Evolutionary conservation across 2,113 vertebrate species (phyloP).

Genomic region (Pagrus major): DNA sequence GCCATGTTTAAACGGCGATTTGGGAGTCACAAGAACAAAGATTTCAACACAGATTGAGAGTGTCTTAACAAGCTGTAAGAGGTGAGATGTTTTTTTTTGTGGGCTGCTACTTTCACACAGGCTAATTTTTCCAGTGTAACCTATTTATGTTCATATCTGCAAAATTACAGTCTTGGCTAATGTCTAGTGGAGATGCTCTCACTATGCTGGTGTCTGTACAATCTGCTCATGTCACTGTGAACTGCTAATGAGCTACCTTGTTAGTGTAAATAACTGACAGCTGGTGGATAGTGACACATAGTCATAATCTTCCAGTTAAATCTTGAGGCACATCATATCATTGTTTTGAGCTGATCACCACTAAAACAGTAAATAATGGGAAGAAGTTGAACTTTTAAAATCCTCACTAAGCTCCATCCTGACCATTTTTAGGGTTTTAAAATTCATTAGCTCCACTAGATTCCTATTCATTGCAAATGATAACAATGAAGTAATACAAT

Average conservation of each 20-base stretch:
- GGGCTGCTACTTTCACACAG: too few species aligned
- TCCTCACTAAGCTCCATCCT: neutral
- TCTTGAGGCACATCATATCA: neutral
- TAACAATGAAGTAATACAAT: neutral
- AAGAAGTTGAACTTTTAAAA: neutral
- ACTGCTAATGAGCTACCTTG: neutral
- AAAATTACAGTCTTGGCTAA: neutral
- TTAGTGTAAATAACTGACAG: neutral
- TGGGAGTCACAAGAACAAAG: neutral
- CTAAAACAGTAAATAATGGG: neutral
- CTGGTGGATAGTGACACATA: neutral
- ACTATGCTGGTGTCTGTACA: neutral
- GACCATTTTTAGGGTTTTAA: neutral
- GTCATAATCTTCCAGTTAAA: neutral
- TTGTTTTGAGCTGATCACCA: neutral
- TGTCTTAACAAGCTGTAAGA: neutral
- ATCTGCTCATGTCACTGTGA: neutral
- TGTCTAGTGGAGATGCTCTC: neutral
- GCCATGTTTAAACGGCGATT: too few species aligned
- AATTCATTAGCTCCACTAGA: neutral
- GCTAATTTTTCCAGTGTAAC: neutral
- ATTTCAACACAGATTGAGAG: neutral
- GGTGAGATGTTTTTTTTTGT: neutral
- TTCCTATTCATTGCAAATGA: neutral
- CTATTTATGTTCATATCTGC: neutral